Evolutionary conservation across 2,888 invertebrate species (phyloP).

Genomic region (Minunthozetes semirufus): DNA sequence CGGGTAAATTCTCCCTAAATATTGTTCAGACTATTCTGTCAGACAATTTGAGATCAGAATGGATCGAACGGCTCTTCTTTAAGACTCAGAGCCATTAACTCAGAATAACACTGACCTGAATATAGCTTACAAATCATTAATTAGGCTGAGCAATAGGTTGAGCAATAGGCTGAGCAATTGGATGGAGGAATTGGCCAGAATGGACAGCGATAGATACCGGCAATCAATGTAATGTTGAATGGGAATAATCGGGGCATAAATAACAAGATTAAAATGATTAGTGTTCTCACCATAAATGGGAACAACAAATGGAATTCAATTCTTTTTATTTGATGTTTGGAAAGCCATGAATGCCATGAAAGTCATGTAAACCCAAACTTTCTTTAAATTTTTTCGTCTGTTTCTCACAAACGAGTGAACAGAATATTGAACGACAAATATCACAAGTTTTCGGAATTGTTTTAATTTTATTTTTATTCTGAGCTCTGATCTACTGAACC

Average conservation of each 20-base stretch:
- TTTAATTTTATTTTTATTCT: constrained; percentile 4
- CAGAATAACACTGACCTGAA: not conserved
- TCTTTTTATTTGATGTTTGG: not conserved
- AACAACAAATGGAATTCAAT: too few species aligned
- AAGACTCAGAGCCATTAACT: not conserved
- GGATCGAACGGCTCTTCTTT: not conserved
- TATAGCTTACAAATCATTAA: too few species aligned
- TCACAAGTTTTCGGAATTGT: not conserved
- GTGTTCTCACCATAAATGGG: too few species aligned
- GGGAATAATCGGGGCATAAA: too few species aligned
- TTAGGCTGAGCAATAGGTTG: too few species aligned
- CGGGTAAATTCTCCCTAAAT: not conserved
- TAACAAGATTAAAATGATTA: too few species aligned
- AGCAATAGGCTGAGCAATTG: too few species aligned
- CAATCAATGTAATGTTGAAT: too few species aligned
- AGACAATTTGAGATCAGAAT: not conserved
- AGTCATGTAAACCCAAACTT: not conserved
- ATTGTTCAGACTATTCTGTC: not conserved
- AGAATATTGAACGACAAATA: constrained; percentile 4
- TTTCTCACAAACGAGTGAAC: not conserved
- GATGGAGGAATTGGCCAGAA: too few species aligned
- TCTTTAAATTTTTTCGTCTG: not conserved
- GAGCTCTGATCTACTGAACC: not conserved
- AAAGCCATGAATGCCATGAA: not conserved
- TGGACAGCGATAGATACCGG: too few species aligned